Conservation (phyloP, 2,888 invertebrate genomes). For the Liposcelis brunnea region DNA sequence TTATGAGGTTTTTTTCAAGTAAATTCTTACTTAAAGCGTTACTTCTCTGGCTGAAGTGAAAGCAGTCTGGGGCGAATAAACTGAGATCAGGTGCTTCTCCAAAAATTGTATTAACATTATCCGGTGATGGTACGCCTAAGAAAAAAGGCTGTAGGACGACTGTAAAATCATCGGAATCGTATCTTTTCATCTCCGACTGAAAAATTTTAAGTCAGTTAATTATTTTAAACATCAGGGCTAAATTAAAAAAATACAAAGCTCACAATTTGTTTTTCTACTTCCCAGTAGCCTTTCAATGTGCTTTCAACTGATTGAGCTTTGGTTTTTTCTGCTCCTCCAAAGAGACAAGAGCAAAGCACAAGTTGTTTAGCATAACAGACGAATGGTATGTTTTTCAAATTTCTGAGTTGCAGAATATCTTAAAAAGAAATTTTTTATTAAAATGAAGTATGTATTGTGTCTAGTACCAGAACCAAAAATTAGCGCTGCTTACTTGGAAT, state of each 20-base stretch:
- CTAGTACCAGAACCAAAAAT: too few relatives aligned
- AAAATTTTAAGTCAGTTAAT: background rate
- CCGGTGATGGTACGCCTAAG: slow-evolving; percentile 13
- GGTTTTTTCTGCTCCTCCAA: slow-evolving; percentile 13
- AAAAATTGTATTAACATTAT: slow-evolving; percentile 11
- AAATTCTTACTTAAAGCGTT: slow-evolving; percentile 16
- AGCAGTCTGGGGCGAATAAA: slow-evolving; percentile 16
- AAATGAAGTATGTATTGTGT: background rate
- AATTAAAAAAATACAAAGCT: slow-evolving; percentile 7
- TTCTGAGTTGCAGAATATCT: slow-evolving; percentile 14
- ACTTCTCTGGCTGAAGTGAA: slow-evolving; percentile 15
- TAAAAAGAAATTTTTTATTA: background rate
- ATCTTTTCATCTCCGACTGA: slow-evolving; percentile 13
- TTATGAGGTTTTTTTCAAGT: too few relatives aligned
- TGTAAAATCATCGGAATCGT: slow-evolving; percentile 15
- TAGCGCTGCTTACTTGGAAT: slow-evolving; percentile 13
- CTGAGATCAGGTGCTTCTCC: slow-evolving; percentile 14
- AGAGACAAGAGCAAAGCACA: slow-evolving; percentile 15
- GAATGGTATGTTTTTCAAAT: slow-evolving; percentile 15
- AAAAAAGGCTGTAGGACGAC: slow-evolving; percentile 17
- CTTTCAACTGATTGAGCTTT: slow-evolving; percentile 13
- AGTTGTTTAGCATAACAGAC: slow-evolving; percentile 15
- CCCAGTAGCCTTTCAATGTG: slow-evolving; percentile 15
- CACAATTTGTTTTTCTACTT: slow-evolving; percentile 14
- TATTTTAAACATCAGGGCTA: too few relatives aligned